Evolutionary conservation across 2,888 invertebrate genomes (phyloP), one percentile per base, ranked within the genome.

Genomic region (Hypomecis punctinalis): DNA sequence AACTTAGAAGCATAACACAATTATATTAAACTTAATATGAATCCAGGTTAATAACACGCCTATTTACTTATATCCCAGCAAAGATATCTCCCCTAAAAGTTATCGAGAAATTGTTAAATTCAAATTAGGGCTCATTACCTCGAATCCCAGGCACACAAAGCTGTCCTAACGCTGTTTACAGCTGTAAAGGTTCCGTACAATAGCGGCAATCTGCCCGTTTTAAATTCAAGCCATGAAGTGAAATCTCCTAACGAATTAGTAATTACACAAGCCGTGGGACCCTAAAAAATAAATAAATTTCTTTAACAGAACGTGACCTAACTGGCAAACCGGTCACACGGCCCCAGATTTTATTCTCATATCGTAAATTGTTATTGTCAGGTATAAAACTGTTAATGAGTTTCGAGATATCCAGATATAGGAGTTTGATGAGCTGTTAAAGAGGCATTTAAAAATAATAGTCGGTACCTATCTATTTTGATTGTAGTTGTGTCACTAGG

Each of bases 241-340:
- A 75, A 77, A 82, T 80, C 76, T 77, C 67, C 73, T 80, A 81
- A 82, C 77, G 79, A 81, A 71, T 71, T 75, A 76, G 78, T 81
- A 82, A 82, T 82, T 82, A 81, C 69, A 72, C 66, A 70, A 60
- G 66, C 73, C 73, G 75, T 64, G 73, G 63, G 56, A 62, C 67
- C 67, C 63, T 62, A 64, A 80, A 79, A 81, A 78, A 79, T 77
- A 81, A 80, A 81, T 79, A 81, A 80, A 79, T 79, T 76, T 74
- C 75, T 71, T 73, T 66, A 69, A 73, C 74, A 68, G 72, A 72
- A 81, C 81, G 82, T 81, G 81, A 78, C 71, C 36, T 59, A 73
- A 80, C 72, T 80, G 56, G 56, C 59, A 61, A 71, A 69, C 63
- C 55, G 65, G 63, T 67, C 68, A 65, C 68, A 58, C 39, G 61